These are phyloP conservation scores for Petrocephalus schoutedeni DNA, from an alignment of 2,797 vertebrate species.

Conservation along the genomic window DNA sequence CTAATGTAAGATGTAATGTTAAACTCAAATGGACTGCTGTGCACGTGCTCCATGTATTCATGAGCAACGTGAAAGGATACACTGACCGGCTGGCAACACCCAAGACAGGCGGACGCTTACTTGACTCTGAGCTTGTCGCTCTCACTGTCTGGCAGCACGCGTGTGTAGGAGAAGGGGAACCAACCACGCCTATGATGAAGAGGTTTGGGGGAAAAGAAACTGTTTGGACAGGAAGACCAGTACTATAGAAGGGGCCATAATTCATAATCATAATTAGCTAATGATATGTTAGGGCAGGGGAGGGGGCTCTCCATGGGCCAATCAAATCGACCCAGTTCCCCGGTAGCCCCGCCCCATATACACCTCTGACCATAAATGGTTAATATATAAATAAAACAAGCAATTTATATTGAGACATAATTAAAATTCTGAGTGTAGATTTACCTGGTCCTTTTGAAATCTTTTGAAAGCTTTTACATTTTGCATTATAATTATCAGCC, in stretches of 20 bases:
- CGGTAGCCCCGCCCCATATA: background rate
- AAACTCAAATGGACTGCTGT: background rate
- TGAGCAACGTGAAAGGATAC: background rate
- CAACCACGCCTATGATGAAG: slow-evolving; percentile 80
- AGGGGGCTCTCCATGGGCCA: background rate
- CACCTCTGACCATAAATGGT: background rate
- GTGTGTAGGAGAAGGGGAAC: slow-evolving; percentile 97
- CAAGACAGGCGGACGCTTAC: slow-evolving; percentile 56
- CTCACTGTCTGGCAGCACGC: slow-evolving; percentile 80
- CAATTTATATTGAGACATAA: background rate
- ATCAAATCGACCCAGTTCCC: background rate
- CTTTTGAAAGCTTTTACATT: background rate
- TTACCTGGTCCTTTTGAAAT: background rate
- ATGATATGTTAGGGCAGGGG: background rate
- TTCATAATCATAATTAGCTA: background rate
- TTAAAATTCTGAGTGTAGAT: background rate
- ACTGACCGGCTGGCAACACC: background rate
- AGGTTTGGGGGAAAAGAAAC: background rate
- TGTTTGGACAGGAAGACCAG: background rate
- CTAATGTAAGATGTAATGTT: no score
- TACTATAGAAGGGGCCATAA: background rate
- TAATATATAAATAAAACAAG: background rate
- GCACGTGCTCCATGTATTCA: background rate
- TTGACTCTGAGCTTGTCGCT: slow-evolving; percentile 77
- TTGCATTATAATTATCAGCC: background rate